phyloP scores from a whole-genome alignment of 2,888 invertebrate species.

The Erebia ligea region DNA sequence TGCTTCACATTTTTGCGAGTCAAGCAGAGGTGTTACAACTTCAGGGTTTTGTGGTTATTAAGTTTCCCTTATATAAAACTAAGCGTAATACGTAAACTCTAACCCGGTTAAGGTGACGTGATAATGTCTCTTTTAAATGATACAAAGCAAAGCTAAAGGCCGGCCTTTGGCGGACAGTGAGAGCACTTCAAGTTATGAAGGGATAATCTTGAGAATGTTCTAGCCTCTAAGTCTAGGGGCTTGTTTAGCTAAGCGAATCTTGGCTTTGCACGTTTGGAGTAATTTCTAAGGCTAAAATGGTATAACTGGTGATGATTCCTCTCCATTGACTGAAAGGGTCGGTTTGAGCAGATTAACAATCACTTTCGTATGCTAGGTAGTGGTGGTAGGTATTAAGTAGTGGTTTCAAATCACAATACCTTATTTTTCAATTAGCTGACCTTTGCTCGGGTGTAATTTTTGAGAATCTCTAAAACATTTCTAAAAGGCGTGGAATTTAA shows the following conservation, averaged over 20 bases:
- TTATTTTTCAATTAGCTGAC: too few species aligned
- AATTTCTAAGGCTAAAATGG: background rate
- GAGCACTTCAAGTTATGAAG: constrained; percentile 8
- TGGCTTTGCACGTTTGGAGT: background rate
- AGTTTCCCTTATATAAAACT: background rate
- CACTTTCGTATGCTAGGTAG: too few species aligned
- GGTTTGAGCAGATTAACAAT: too few species aligned
- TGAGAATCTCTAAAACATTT: too few species aligned
- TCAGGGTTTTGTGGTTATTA: too few species aligned
- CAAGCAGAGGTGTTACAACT: too few species aligned
- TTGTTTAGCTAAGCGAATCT: constrained; percentile 10
- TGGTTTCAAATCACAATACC: too few species aligned
- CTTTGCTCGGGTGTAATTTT: too few species aligned
- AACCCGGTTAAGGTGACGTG: background rate
- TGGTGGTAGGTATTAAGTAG: too few species aligned
- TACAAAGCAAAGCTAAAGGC: background rate
- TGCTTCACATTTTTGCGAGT: too few species aligned
- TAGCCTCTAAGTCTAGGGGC: constrained; percentile 1
- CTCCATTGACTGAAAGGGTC: too few species aligned
- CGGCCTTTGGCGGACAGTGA: background rate
- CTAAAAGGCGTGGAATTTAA: too few species aligned
- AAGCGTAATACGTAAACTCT: background rate
- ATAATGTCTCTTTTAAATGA: background rate
- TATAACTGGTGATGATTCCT: background rate
- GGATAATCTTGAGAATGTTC: constrained; percentile 4